Evolutionary conservation across 2,113 vertebrate species (phyloP), one percentile per base, ranked within the genome.

Genomic region (pig (Sus scrofa)): DNA sequence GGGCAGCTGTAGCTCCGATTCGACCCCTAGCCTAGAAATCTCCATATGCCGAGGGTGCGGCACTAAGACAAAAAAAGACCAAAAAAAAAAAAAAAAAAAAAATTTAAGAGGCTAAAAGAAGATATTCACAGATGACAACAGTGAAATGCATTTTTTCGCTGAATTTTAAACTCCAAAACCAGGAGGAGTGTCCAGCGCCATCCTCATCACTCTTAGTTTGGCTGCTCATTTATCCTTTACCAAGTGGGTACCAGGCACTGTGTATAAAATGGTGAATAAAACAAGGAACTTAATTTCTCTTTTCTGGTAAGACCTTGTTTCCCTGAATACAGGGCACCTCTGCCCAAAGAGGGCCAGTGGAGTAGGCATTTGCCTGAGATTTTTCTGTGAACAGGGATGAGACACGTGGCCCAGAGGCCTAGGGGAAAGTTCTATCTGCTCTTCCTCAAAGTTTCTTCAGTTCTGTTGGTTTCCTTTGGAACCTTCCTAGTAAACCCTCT

Each of bases 381-480:
- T 74, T 83, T 95, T 50, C 39, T 71, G n/a, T n/a, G 32, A 96
- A 86, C 18, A 50, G 52, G 85, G 65, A 63, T 34, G 54, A 86
- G 27, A 63, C 14, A 81, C 4, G 73, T 37, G 71, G 60, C 11
- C 37, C 74, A 84, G 54, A 90, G 12, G 73, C 19, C 8, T 18
- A 54, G 58, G 11, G 24, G 26, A 78, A 89, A 79, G 58, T 54
- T 91, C 44, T n/a, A 54, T 32, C 65, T 74, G 83, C 9, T 37
- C 13, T 71, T 70, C 20, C 26, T 95, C 32, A 50, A 58, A 7
- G 75, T 39, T 67, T 84, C 75, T 87, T 78, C 63, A 84, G 44
- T 83, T 79, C 52, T 75, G 24, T 84, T 77, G 52, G 32, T 27
- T 71, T 63, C 68, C 34, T 18, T 73, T 12, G 18, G 30, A 75